Base-by-base conservation (phyloP, 2,797 vertebrate species). In the Podarcis lilfordi region DNA sequence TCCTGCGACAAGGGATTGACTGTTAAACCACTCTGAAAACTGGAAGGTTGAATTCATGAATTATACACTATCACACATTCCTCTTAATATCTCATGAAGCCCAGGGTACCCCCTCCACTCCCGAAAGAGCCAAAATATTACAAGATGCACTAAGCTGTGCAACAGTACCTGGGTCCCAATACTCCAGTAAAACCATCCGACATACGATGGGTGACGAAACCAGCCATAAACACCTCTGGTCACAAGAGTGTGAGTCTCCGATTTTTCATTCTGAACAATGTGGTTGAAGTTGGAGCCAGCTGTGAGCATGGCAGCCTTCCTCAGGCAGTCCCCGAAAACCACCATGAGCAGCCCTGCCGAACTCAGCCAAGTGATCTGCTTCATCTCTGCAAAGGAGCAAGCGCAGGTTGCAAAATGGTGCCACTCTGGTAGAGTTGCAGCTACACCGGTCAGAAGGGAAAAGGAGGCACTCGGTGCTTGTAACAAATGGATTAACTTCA, bases 101-200 rank as follows among this genome's bases (percentile, higher is more conserved):
- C 37, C 9, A 25, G 6, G 15, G 68, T 45, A n/a, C 76, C 4
- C 9, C 37, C 40, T 40, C 7, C 76, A 27, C 19, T 2, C 75
- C 9, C 1, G 2, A 0, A 0, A 1, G 55, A 64, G 21, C 66
- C 0, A 0, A 19, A 90, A 85, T 13, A 69, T 10, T 75, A 19
- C 32, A 0, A 23, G 66, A 75, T 1, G 0, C 0, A 0, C 10
- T 1, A 1, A 6, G 1, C 0, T 1, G 2, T 59, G 8, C 68
- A 4, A 86, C 68, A 0, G 3, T 97, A 99, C 99, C 98, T 99
- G 99, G 17, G 99, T 99, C 64, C 99, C 99, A 27, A 98, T 98
- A 94, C 99, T 99, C 99, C 99, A 99, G 97, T 98, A 99, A 96
- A 99, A 99, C 99, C 99, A 99, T 82, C 99, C 99, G 81, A 99